Conservation (phyloP, 2,888 invertebrate genomes). For the Trichogramma dendrolimi region DNA sequence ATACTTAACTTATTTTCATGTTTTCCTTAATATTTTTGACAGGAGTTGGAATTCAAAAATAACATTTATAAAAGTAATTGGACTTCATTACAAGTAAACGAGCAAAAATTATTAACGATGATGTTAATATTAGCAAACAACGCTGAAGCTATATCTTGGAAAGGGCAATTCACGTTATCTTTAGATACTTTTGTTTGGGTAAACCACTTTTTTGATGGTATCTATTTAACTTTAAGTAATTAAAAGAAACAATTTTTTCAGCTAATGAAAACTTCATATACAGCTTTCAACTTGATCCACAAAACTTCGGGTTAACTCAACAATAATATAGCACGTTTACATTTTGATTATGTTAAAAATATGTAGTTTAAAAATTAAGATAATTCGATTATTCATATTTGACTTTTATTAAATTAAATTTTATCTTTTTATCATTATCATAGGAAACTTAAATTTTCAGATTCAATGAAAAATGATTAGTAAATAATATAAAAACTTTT, state of each 20-base stretch:
- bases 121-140: slow-evolving; percentile 15
- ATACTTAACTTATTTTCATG: background rate
- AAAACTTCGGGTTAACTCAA: background rate
- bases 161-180: slow-evolving; percentile 16
- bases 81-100: background rate
- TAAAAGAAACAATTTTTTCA: slow-evolving; percentile 2
- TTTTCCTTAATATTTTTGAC: background rate
- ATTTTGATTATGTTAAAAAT: background rate
- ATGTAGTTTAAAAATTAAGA: too few species aligned
- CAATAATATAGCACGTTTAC: background rate
- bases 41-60: slow-evolving; percentile 13
- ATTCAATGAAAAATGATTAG: too few species aligned
- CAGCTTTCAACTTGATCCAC: slow-evolving; percentile 19
- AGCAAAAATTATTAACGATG: slow-evolving; percentile 5
- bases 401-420: too few species aligned
- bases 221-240: background rate
- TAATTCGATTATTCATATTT: too few species aligned
- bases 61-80: slow-evolving; percentile 15
- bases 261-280: slow-evolving; percentile 25
- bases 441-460: too few species aligned
- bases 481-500: too few species aligned
- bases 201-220: background rate
- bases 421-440: too few species aligned
- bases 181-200: slow-evolving; percentile 21
- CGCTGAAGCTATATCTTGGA: slow-evolving; percentile 12